These are phyloP conservation scores for Adelognathus sp. DNA, from an alignment of 2,888 invertebrate genomes.

Conservation along the genomic window DNA sequence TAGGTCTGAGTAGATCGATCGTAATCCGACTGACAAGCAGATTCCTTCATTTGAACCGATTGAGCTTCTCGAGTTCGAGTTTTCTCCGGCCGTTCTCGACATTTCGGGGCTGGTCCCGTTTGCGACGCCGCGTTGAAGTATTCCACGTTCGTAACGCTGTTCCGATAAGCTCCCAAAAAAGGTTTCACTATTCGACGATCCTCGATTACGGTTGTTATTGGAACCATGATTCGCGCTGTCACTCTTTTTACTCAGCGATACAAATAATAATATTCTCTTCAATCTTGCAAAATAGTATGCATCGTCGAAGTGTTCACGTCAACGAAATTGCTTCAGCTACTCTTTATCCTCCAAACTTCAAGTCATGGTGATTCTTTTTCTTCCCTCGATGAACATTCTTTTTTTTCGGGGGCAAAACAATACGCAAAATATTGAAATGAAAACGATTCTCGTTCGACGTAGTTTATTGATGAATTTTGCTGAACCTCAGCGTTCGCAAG, in stretches of 20 bases:
- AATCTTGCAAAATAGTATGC: too few relatives aligned
- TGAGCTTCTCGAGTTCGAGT: constrained; percentile 86
- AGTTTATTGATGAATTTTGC: constrained; percentile 59
- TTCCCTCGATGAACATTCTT: background rate
- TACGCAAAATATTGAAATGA: background rate
- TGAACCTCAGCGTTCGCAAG: constrained; percentile 40
- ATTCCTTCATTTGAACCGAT: constrained; percentile 84
- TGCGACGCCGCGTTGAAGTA: constrained; percentile 93
- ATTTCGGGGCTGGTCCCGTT: constrained; percentile 84
- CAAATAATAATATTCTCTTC: background rate
- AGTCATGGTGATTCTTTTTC: background rate
- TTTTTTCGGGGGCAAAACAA: background rate
- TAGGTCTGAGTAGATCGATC: constrained; percentile 86
- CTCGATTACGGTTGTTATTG: constrained; percentile 84
- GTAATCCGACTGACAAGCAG: constrained; percentile 82
- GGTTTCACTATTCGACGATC: constrained; percentile 87
- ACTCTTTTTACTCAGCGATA: background rate
- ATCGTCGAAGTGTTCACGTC: background rate
- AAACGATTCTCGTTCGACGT: constrained; percentile 25
- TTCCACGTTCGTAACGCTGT: constrained; percentile 86
- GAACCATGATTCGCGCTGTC: constrained; percentile 54
- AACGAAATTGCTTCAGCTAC: too few relatives aligned
- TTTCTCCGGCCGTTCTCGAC: constrained; percentile 67
- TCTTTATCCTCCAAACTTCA: background rate
- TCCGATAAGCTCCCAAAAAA: constrained; percentile 90